Evolutionary conservation across 1,140 invertebrate genomes (phyloP), one percentile per base, ranked within the genome.

Genomic region (Tribolium castaneum): DNA sequence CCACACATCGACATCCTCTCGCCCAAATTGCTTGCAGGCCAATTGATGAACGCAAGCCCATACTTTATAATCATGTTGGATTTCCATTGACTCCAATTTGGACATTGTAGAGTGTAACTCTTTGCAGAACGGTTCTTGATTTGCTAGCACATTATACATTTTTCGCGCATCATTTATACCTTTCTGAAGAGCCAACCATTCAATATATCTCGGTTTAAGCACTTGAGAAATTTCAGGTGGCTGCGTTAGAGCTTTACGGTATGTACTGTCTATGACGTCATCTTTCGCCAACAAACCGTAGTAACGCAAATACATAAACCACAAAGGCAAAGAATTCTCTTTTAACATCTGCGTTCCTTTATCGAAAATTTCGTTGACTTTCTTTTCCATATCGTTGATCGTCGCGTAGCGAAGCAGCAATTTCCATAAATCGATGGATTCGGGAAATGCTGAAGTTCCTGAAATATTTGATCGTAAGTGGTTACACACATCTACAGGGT

Each of bases 1-100:
- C 91, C 91, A 92, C 3, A 92, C 84, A 81, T 90, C 88, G 66
- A 84, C 83, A 78, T 88, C 84, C 13, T 81, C 84, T 80, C 86
- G 86, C 9, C 91, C 89, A 85, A 91, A 90, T 73, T 90, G 87
- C 75, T 86, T 77, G 7, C 83, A 49, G 2, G 88, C 86, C 34
- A 88, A 83, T 78, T 90, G 86, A 79, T 89, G 84, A 59, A 87
- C 87, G 78, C 84, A 83, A 30, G 88, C 85, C n/a, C 86, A 77
- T 73, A 84, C 59, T 80, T 87, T 84, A 4, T 86, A 10, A 45
- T 84, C 85, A 22, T 86, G 80, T 14, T 84, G 82, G 0, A 87
- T 85, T 78, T 90, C 89, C 12, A 86, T 82, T 1, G 85, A 66
- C 83, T 91, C 90, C 13, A 91, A 76, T 50, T 87, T 78, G 6